Evolutionary conservation across 2,113 vertebrate genomes (phyloP).

Genomic region (Morone saxatilis): DNA sequence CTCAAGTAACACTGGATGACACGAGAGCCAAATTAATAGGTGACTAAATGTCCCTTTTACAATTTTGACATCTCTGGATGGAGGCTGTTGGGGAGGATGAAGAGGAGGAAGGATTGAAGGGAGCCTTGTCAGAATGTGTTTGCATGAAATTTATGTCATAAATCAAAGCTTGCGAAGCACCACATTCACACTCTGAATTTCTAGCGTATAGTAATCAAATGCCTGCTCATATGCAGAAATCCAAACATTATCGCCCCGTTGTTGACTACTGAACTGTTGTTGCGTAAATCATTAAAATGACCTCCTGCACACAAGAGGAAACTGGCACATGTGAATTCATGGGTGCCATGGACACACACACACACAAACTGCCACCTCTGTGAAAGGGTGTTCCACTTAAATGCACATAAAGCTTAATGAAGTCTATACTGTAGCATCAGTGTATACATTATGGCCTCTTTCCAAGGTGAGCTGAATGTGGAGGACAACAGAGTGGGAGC

Average conservation of each 20-base stretch:
- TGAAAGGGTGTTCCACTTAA: slow-evolving; percentile 43
- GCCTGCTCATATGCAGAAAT: not conserved
- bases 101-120: slow-evolving; percentile 21
- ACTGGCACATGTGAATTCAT: slow-evolving; percentile 28
- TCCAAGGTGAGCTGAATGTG: slow-evolving; percentile 65
- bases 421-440: slow-evolving; percentile 46
- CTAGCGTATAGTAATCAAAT: slow-evolving; percentile 15
- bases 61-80: slow-evolving; percentile 58
- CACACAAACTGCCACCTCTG: slow-evolving; percentile 23
- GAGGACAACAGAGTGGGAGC: slow-evolving; percentile 49
- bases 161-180: slow-evolving; percentile 12
- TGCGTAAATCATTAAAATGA: slow-evolving; percentile 51
- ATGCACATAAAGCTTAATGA: slow-evolving; percentile 56
- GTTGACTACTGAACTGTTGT: slow-evolving; percentile 38
- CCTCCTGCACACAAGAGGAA: slow-evolving; percentile 40
- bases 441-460: slow-evolving; percentile 51
- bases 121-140: slow-evolving; percentile 62
- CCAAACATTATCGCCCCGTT: not conserved
- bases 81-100: slow-evolving; percentile 19
- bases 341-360: slow-evolving; percentile 14
- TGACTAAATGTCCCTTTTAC: slow-evolving; percentile 47
- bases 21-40: slow-evolving; percentile 41
- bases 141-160: slow-evolving; percentile 34
- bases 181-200: not conserved
- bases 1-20: slow-evolving; percentile 42